Evolutionary conservation across 1,140 invertebrate genomes (phyloP).

Genomic region (Arion vulgaris): DNA sequence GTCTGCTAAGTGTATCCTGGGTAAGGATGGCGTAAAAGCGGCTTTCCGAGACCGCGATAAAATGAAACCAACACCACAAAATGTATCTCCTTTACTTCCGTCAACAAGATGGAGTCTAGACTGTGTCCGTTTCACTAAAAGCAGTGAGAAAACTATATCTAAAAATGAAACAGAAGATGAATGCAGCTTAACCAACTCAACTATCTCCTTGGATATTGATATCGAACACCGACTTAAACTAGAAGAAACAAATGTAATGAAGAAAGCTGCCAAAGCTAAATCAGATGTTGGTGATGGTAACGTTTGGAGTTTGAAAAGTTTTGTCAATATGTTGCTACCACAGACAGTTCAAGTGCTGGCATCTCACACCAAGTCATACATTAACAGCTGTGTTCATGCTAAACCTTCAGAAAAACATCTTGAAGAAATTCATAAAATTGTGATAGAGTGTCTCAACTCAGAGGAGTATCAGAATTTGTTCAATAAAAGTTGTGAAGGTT

Average conservation of each 20-base stretch:
- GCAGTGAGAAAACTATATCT: neutral
- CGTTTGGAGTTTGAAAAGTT: slow-evolving; percentile 11
- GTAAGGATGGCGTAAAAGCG: neutral
- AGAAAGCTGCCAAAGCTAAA: neutral
- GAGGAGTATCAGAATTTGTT: slow-evolving; percentile 17
- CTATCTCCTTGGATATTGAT: neutral
- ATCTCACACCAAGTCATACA: slow-evolving; percentile 33
- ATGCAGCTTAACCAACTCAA: neutral
- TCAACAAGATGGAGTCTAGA: neutral
- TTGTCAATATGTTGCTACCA: slow-evolving; percentile 19
- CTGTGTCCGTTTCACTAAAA: slow-evolving; percentile 1
- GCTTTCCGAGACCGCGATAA: neutral
- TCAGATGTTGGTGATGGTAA: neutral
- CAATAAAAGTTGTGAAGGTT: neutral
- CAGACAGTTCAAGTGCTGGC: slow-evolving; percentile 15
- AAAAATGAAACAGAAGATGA: neutral
- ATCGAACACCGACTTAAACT: neutral
- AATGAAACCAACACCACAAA: neutral
- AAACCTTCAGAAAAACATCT: slow-evolving; percentile 12
- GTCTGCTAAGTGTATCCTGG: neutral
- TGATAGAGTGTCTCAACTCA: neutral
- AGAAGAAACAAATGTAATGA: neutral
- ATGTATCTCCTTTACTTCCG: neutral
- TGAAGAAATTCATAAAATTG: slow-evolving; percentile 1
- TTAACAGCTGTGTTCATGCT: slow-evolving; percentile 12